Percentiles rank a stretch among this genome's conserved stretches.
Conservation (phyloP, 2,797 vertebrate genomes). For the Lepidocolaptes lacrymiger region DNA sequence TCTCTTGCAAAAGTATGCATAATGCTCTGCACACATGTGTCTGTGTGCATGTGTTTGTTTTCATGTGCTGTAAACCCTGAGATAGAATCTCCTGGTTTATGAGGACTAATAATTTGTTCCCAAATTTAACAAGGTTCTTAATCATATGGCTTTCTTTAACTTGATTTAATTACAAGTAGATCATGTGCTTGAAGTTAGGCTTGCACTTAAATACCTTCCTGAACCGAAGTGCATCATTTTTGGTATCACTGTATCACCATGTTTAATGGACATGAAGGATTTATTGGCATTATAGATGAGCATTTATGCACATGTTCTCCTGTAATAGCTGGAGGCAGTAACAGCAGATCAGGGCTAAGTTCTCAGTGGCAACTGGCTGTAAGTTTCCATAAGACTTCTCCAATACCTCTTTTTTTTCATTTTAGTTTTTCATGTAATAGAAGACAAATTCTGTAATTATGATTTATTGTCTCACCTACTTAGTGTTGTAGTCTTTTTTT, state of each 20-base stretch:
- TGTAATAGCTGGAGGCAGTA: not conserved
- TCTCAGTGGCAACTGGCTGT: not conserved
- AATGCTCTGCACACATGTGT: rapidly evolving
- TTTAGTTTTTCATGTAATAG: not conserved
- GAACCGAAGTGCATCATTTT: not conserved
- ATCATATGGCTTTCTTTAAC: not conserved
- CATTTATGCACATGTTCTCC: not conserved
- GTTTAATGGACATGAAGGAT: not conserved
- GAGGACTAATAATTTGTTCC: conserved; percentile 37
- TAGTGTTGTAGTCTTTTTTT: not conserved
- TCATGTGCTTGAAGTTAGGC: not conserved
- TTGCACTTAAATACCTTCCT: not conserved
- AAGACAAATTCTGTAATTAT: not conserved
- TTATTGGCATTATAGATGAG: not conserved
- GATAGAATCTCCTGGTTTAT: conserved; percentile 43
- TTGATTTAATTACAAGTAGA: not conserved
- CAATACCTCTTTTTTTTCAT: not conserved
- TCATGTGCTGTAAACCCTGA: not conserved
- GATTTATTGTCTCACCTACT: not conserved
- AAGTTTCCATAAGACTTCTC: not conserved
- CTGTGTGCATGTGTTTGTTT: not conserved
- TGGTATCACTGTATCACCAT: not conserved
- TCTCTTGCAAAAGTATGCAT: not conserved
- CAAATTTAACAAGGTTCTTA: conserved; percentile 45
- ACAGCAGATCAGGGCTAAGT: not conserved